Conservation (phyloP, 2,797 vertebrate genomes). For the Pteronotus mesoamericanus region DNA sequence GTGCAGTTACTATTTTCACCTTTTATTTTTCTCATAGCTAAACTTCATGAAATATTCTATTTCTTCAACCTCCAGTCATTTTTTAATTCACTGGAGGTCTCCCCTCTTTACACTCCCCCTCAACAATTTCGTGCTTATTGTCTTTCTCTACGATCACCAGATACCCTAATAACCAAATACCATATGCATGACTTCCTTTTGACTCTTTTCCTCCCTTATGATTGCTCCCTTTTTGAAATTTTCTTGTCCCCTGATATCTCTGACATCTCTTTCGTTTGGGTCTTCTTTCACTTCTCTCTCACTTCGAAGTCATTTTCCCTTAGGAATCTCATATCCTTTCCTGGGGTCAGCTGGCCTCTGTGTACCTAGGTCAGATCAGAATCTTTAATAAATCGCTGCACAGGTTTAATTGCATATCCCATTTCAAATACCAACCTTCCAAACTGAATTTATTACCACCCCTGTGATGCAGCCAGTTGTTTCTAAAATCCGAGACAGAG, state of each 20-base stretch:
- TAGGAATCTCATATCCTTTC: background rate
- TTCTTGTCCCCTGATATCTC: background rate
- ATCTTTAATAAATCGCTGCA: background rate
- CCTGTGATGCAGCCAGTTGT: background rate
- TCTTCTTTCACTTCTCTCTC: background rate
- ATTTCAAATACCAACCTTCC: background rate
- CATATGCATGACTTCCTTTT: background rate
- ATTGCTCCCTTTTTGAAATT: background rate
- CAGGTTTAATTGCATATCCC: background rate
- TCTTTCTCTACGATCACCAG: background rate
- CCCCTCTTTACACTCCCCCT: background rate
- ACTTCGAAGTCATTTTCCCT: background rate
- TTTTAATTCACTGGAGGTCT: background rate
- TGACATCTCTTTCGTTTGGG: background rate
- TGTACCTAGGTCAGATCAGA: background rate
- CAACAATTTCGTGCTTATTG: background rate
- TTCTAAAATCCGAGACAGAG: background rate
- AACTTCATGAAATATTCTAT: background rate
- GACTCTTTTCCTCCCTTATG: background rate
- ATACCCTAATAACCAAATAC: background rate
- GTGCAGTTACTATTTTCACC: background rate
- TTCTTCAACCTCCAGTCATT: background rate
- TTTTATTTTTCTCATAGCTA: background rate
- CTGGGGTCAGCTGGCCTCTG: background rate
- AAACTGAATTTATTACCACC: background rate